Conservation (phyloP, 1,140 invertebrate genomes). For the Melipona quadrifasciata region DNA sequence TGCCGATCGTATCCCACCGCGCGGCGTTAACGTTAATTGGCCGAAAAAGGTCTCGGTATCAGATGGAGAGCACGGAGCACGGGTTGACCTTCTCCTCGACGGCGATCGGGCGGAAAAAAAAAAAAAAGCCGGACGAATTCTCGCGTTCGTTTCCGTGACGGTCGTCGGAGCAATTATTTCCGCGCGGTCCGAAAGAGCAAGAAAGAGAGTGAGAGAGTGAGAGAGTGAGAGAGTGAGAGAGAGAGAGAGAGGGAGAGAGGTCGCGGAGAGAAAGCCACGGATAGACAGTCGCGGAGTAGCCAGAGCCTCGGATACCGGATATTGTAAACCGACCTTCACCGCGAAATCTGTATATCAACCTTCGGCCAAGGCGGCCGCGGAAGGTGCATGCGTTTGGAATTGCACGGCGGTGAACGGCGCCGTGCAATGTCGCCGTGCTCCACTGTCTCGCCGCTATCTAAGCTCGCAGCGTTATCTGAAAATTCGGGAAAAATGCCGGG, state of each 20-base stretch:
- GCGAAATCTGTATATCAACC: constrained; percentile 52
- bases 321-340: constrained; percentile 60
- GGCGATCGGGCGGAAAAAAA: background rate
- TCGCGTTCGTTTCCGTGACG: background rate
- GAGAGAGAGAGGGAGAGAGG: too few relatives aligned
- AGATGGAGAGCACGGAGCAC: background rate
- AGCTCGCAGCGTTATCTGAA: constrained; percentile 6
- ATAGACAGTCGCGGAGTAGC: constrained; percentile 37
- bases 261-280: constrained; percentile 36
- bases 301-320: constrained; percentile 39
- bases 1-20: background rate
- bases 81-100: background rate
- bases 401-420: constrained; percentile 10
- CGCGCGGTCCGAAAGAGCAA: background rate
- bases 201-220: too few relatives aligned
- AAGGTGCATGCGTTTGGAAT: constrained; percentile 19
- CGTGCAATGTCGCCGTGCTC: constrained; percentile 24
- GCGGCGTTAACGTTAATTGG: constrained; percentile 6
- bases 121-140: background rate
- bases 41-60: background rate
- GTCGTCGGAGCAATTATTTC: constrained; percentile 30
- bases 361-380: constrained; percentile 20
- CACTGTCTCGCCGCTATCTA: background rate
- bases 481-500: constrained; percentile 43
- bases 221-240: background rate